These are phyloP conservation scores for Brachionus rubens DNA, from an alignment of 1,140 invertebrate genomes.

Conservation along the genomic window DNA sequence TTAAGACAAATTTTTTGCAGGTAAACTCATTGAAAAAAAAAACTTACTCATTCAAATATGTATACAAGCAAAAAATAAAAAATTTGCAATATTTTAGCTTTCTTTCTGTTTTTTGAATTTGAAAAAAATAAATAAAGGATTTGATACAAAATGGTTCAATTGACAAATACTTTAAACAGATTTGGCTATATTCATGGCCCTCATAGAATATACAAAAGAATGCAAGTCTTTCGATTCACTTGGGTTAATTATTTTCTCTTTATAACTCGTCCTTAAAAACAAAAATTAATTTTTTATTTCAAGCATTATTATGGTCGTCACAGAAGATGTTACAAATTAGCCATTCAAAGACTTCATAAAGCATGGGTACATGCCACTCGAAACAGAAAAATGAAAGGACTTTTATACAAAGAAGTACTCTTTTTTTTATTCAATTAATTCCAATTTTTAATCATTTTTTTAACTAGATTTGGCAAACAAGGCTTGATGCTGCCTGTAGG, in stretches of 20 bases:
- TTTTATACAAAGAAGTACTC: conserved; percentile 42
- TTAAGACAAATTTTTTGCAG: too few relatives aligned
- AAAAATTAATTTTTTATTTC: background rate
- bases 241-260: conserved; percentile 8
- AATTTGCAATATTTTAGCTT: too few relatives aligned
- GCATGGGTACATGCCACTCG: conserved; percentile 32
- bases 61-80: too few relatives aligned
- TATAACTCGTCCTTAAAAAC: too few relatives aligned
- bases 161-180: conserved; percentile 14
- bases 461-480: conserved; percentile 42
- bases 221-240: conserved; percentile 45
- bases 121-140: too few relatives aligned
- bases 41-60: too few relatives aligned
- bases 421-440: background rate
- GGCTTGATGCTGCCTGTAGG: conserved; percentile 31
- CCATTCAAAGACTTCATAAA: conserved; percentile 41
- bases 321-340: conserved; percentile 42
- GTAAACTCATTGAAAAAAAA: too few relatives aligned
- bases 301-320: conserved; percentile 43
- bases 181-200: conserved; percentile 42
- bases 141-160: conserved; percentile 14
- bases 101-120: too few relatives aligned
- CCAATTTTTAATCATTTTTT: background rate
- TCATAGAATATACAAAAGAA: conserved; percentile 34
- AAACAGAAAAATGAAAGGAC: conserved; percentile 42